Conservation (phyloP, 2,797 vertebrate genomes). For the Cryptoprocta ferox region DNA sequence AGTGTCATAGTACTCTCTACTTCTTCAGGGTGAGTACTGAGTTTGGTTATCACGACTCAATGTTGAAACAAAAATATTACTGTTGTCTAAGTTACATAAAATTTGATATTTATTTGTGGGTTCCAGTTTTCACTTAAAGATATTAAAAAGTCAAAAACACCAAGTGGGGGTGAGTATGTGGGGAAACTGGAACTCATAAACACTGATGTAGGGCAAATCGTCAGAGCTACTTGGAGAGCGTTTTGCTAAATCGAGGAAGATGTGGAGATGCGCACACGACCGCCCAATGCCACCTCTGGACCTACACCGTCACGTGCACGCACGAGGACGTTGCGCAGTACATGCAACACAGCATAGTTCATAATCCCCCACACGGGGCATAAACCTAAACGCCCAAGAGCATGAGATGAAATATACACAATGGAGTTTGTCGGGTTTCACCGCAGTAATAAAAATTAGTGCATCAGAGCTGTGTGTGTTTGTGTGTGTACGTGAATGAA, state of each 20-base stretch:
- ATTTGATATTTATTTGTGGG: background rate
- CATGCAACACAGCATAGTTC: background rate
- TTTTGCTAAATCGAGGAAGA: background rate
- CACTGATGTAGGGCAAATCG: background rate
- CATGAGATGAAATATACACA: rapidly evolving
- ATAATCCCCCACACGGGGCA: background rate
- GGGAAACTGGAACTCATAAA: background rate
- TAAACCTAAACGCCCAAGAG: rapidly evolving
- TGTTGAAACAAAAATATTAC: background rate
- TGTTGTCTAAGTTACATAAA: conserved; percentile 9
- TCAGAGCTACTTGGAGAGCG: background rate
- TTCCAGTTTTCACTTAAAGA: background rate
- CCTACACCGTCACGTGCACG: background rate
- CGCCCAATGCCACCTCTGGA: background rate
- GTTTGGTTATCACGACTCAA: background rate
- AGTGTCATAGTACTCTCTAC: background rate
- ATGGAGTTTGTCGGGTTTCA: background rate
- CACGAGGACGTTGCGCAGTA: background rate
- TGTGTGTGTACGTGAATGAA: rapidly evolving
- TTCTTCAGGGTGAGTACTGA: background rate
- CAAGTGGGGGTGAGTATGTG: background rate
- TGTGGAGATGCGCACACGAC: background rate
- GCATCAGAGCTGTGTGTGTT: rapidly evolving
- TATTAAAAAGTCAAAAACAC: background rate
- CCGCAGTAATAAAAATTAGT: background rate